These are phyloP conservation scores for Linnaemya vulpina DNA, from an alignment of 2,888 invertebrate species.

Conservation along the genomic window DNA sequence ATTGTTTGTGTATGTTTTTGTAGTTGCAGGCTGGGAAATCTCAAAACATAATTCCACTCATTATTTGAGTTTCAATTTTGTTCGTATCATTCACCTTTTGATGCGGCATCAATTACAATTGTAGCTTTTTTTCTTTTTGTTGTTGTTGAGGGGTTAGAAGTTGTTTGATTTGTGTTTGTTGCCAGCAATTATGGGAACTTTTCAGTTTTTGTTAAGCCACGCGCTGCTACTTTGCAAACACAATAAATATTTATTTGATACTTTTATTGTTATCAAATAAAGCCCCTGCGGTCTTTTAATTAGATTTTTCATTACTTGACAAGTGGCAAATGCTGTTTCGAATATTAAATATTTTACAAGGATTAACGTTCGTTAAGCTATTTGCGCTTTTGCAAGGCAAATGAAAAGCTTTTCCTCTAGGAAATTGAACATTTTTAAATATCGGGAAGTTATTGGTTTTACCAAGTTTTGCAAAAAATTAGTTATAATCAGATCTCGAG, in stretches of 20 bases:
- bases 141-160: slow-evolving; percentile 42
- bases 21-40: slow-evolving; percentile 78
- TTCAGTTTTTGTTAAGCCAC: slow-evolving; percentile 50
- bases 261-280: slow-evolving; percentile 54
- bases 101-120: slow-evolving; percentile 41
- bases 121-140: slow-evolving; percentile 8
- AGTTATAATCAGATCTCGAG: too few relatives aligned
- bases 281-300: slow-evolving; percentile 69
- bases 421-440: too few relatives aligned
- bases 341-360: background rate
- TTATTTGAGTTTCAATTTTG: slow-evolving; percentile 57
- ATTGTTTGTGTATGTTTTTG: slow-evolving; percentile 73
- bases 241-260: slow-evolving; percentile 64
- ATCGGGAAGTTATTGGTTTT: too few relatives aligned
- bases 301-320: slow-evolving; percentile 50
- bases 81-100: slow-evolving; percentile 64
- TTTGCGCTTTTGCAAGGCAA: background rate
- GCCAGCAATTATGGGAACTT: slow-evolving; percentile 72
- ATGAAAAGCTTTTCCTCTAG: background rate
- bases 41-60: slow-evolving; percentile 63
- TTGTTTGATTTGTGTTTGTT: slow-evolving; percentile 47
- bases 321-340: slow-evolving; percentile 27
- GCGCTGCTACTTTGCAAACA: slow-evolving; percentile 67
- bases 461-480: too few relatives aligned
- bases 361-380: background rate